These are phyloP conservation scores for Pedicia rivosa DNA, from an alignment of 2,888 invertebrate species.

Conservation along the genomic window DNA sequence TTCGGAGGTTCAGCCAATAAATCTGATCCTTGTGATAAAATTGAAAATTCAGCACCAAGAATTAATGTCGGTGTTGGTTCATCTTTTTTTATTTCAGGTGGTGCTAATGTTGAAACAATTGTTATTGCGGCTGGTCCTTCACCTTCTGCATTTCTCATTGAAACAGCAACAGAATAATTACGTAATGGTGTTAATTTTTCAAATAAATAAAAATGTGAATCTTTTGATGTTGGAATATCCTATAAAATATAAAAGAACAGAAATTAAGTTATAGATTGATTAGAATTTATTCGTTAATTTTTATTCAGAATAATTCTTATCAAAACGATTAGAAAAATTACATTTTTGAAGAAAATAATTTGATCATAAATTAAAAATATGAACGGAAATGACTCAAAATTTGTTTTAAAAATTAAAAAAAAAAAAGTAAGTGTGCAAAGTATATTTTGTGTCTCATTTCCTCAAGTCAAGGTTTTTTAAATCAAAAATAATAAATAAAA, in stretches of 20 bases:
- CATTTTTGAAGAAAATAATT: no score
- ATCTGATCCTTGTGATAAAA: slow-evolving; percentile 45
- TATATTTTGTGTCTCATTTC: no score
- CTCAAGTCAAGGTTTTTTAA: no score
- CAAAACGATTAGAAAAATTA: no score
- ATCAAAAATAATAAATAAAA: no score
- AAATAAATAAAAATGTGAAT: slow-evolving; percentile 57
- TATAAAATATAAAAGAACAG: slow-evolving; percentile 21
- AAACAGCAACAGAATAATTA: slow-evolving; percentile 61
- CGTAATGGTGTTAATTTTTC: slow-evolving; percentile 53
- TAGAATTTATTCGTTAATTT: background rate
- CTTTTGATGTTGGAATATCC: slow-evolving; percentile 60
- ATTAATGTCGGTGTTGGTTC: slow-evolving; percentile 32
- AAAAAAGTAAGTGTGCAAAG: no score
- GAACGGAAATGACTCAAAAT: no score
- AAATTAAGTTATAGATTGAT: no score
- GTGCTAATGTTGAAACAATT: slow-evolving; percentile 46
- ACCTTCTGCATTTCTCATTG: slow-evolving; percentile 65
- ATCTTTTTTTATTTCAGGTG: slow-evolving; percentile 12
- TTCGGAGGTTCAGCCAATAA: slow-evolving; percentile 12
- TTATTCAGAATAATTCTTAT: no score
- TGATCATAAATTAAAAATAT: no score
- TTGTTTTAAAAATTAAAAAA: no score
- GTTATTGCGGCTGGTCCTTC: slow-evolving; percentile 55
- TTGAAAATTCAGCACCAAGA: slow-evolving; percentile 48